A percentile compares a stretch with the other conserved stretches of the same genome.
These are phyloP conservation scores for Capreolus pygargus DNA, from an alignment of 2,113 vertebrate species.

Conservation along the genomic window DNA sequence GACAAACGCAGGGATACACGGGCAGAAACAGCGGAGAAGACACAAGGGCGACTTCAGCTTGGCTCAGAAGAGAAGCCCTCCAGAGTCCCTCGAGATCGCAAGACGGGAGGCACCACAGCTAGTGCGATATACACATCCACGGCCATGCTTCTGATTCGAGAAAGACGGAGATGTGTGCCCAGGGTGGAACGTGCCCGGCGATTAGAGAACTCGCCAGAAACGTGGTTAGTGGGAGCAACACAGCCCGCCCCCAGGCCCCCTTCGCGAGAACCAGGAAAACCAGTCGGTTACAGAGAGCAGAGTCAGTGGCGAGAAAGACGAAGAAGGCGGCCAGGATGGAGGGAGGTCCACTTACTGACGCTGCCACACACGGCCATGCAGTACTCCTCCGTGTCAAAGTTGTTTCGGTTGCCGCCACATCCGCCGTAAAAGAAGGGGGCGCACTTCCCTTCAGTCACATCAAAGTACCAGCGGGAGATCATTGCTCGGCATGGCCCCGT, in stretches of 20 bases:
- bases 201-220: constrained; percentile 50
- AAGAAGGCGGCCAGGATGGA: constrained; percentile 64
- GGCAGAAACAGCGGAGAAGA: constrained; percentile 41
- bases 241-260: not conserved
- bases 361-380: constrained; percentile 98
- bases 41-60: not conserved
- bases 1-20: not conserved
- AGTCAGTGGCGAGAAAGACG: constrained; percentile 69
- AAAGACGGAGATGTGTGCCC: constrained; percentile 23
- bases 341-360: constrained; percentile 92
- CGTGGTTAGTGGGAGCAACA: constrained; percentile 80
- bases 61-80: constrained; percentile 8
- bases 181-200: constrained; percentile 23
- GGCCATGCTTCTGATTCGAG: constrained; percentile 68
- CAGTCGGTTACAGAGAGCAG: constrained; percentile 57
- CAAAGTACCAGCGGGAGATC: constrained; percentile 99
- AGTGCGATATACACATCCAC: constrained; percentile 31
- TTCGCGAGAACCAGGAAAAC: constrained; percentile 55
- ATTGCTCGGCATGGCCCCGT: constrained; percentile 96
- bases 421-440: constrained; percentile 98
- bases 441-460: constrained; percentile 91
- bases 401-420: constrained; percentile 99
- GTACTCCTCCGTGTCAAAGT: constrained; percentile 99
- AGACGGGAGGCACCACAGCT: not conserved
- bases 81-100: not conserved